phyloP scores from a whole-genome alignment of 1,140 invertebrate species.

The Drusus annulatus region DNA sequence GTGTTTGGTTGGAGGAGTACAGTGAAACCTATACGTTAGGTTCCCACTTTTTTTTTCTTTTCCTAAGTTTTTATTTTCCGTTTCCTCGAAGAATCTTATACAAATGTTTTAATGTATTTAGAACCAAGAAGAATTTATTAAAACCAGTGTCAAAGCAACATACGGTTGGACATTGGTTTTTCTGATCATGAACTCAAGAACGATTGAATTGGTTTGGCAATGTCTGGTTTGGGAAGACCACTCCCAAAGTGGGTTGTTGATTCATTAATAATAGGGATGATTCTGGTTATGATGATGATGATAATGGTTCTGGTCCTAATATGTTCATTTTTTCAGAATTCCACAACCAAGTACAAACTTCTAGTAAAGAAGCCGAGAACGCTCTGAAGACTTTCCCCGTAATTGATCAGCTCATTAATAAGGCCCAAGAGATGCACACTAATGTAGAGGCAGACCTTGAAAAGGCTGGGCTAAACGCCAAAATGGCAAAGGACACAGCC shows the following conservation, averaged over 20 bases:
- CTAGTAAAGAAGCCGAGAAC: conserved; percentile 79
- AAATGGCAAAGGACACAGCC: conserved; percentile 82
- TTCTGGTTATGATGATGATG: no score
- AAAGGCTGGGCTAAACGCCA: conserved; percentile 85
- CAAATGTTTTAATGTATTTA: no score
- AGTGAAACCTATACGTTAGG: no score
- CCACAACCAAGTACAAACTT: conserved; percentile 89
- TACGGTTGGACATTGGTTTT: neutral
- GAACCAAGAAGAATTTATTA: no score
- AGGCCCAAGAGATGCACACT: conserved; percentile 72
- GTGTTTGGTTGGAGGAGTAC: no score
- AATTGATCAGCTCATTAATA: conserved; percentile 76
- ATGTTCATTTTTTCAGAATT: conserved; percentile 77
- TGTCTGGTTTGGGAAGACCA: no score
- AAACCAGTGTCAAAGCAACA: neutral
- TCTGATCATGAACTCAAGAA: neutral
- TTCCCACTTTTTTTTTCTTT: no score
- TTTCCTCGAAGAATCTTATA: no score
- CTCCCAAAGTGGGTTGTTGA: no score
- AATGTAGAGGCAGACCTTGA: conserved; percentile 78
- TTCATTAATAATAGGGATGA: no score
- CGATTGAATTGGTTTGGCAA: neutral
- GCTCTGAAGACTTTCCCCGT: conserved; percentile 83
- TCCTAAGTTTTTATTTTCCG: no score
- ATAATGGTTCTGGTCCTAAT: neutral